phyloP scores from a whole-genome alignment of 2,113 vertebrate species.

The Alligator sinensis region DNA sequence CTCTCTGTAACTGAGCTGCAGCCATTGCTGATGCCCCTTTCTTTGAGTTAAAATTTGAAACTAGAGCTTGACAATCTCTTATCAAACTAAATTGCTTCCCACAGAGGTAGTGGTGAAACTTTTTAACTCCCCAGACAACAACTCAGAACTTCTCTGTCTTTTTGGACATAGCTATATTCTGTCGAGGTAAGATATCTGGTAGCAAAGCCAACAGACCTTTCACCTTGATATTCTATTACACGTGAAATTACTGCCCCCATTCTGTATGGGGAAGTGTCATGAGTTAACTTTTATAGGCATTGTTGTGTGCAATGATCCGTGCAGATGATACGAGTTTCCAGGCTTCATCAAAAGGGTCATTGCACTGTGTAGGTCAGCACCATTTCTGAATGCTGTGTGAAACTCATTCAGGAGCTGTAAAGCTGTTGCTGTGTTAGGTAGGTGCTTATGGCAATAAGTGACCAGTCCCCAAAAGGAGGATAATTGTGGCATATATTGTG shows the following conservation, averaged over 20 bases:
- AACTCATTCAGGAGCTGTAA: background rate
- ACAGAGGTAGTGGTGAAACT: background rate
- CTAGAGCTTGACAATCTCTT: fast-evolving
- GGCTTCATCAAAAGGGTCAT: background rate
- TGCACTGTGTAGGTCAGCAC: background rate
- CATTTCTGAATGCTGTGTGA: background rate
- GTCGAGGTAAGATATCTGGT: fast-evolving
- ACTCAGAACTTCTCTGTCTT: background rate
- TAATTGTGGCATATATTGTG: too few relatives aligned
- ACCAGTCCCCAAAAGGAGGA: too few relatives aligned
- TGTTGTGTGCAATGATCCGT: background rate
- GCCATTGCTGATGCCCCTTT: background rate
- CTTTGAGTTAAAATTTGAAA: background rate
- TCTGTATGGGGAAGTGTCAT: background rate
- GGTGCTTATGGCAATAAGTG: too few relatives aligned
- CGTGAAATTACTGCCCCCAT: background rate
- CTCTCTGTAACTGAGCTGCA: background rate
- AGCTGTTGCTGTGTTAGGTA: background rate
- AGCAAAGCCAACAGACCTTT: background rate
- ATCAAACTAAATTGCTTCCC: background rate
- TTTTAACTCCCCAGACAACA: background rate
- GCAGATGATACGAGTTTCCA: too few relatives aligned
- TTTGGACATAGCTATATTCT: background rate
- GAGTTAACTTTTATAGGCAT: background rate
- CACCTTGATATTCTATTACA: background rate